A percentile compares a stretch with the other conserved stretches of the same genome.
Conservation (phyloP, 2,113 vertebrate species). For the Aplodontia rufa region DNA sequence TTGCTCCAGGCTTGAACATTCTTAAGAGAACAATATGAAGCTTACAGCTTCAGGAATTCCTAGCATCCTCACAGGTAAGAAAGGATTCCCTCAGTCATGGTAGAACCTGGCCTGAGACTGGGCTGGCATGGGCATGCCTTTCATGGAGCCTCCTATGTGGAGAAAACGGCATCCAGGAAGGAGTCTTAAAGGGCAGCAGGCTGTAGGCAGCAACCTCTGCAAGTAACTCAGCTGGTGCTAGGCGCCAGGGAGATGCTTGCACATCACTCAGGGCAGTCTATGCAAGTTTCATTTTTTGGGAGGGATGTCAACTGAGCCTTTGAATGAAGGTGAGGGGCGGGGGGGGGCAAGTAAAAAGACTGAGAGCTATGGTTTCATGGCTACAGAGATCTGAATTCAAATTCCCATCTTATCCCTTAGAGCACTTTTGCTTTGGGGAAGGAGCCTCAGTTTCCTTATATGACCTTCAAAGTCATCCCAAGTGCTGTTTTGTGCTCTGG, state of each 20-base stretch:
- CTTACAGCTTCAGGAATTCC: not conserved
- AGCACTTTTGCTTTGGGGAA: not conserved
- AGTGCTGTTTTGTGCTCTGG: not conserved
- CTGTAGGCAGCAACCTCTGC: not conserved
- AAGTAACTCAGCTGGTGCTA: fast-evolving
- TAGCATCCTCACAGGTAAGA: not conserved
- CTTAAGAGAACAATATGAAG: not conserved
- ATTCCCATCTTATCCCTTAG: not conserved
- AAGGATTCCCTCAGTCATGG: not conserved
- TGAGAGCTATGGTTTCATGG: not conserved
- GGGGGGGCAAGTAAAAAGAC: not conserved
- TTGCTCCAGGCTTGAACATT: not conserved
- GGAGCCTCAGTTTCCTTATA: not conserved
- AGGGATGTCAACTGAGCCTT: not conserved
- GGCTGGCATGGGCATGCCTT: not conserved
- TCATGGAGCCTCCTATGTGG: not conserved
- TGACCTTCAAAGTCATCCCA: not conserved
- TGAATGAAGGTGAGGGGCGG: too few relatives aligned
- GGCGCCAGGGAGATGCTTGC: not conserved
- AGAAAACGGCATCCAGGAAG: not conserved
- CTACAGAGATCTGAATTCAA: not conserved
- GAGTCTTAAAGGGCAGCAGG: not conserved
- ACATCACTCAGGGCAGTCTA: not conserved
- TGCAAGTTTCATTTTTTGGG: not conserved
- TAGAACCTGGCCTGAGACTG: not conserved